Evolutionary conservation across 2,888 invertebrate genomes (phyloP).

Genomic region (Catocala fraxini): DNA sequence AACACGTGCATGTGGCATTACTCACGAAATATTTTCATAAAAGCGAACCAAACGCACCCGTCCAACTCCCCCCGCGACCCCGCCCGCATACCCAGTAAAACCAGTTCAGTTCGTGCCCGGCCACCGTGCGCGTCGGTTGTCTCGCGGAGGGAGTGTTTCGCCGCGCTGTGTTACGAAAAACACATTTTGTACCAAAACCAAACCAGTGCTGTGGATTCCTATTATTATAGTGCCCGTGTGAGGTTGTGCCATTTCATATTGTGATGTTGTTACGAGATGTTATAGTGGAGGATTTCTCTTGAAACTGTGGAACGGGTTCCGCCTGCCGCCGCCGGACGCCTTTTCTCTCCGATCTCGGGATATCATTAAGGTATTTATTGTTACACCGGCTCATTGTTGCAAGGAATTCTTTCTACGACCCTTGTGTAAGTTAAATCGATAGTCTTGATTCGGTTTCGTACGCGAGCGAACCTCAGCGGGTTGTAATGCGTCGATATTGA

Average conservation of each 20-base stretch:
- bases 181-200: conserved; percentile 79
- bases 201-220: conserved; percentile 84
- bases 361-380: conserved; percentile 88
- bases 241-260: conserved; percentile 79
- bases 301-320: conserved; percentile 80
- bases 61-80: conserved; percentile 65
- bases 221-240: conserved; percentile 78
- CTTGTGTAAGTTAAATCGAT: conserved; percentile 83
- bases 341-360: conserved; percentile 85
- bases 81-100: conserved; percentile 68
- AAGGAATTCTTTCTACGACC: conserved; percentile 83
- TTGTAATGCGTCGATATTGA: conserved; percentile 71
- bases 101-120: conserved; percentile 87
- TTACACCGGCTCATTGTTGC: conserved; percentile 87
- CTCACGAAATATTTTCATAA: conserved; percentile 88
- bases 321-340: conserved; percentile 81
- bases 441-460: conserved; percentile 71
- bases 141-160: conserved; percentile 55
- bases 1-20: conserved; percentile 82
- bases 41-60: conserved; percentile 85
- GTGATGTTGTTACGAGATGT: conserved; percentile 80
- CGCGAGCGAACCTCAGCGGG: conserved; percentile 58
- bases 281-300: conserved; percentile 84
- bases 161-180: conserved; percentile 82
- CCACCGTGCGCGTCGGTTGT: conserved; percentile 82